Conservation (phyloP, 2,888 invertebrate species). For the Silvanus unidentatus region DNA sequence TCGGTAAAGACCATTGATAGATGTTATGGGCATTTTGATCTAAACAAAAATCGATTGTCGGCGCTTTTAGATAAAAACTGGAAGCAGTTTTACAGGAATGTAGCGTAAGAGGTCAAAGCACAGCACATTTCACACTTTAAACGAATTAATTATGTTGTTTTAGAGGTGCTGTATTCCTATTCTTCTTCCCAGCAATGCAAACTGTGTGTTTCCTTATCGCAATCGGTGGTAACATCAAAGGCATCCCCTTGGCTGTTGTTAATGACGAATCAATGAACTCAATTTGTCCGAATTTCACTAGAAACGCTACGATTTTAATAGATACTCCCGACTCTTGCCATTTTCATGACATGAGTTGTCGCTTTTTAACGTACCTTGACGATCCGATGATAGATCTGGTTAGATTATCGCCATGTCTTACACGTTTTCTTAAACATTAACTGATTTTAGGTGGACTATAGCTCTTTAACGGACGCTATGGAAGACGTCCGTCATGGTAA, state of each 20-base stretch:
- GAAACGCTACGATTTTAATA: slow-evolving; percentile 21
- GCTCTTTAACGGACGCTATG: slow-evolving; percentile 40
- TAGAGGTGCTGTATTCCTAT: slow-evolving; percentile 75
- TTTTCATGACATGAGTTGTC: slow-evolving; percentile 56
- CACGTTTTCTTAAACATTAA: too few species aligned
- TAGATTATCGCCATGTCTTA: too few species aligned
- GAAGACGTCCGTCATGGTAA: slow-evolving; percentile 51
- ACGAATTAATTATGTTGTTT: slow-evolving; percentile 2
- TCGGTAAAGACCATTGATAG: not conserved
- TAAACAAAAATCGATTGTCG: slow-evolving; percentile 22
- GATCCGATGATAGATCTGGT: slow-evolving; percentile 47
- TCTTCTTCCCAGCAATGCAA: slow-evolving; percentile 77
- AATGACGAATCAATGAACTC: slow-evolving; percentile 60
- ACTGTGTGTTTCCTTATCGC: slow-evolving; percentile 73
- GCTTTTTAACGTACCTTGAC: slow-evolving; percentile 55
- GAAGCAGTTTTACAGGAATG: slow-evolving; percentile 32
- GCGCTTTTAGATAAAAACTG: slow-evolving; percentile 30
- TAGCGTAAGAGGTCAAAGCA: slow-evolving; percentile 33
- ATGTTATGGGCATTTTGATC: slow-evolving; percentile 1
- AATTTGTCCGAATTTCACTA: slow-evolving; percentile 33
- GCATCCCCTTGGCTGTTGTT: slow-evolving; percentile 68
- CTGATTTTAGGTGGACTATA: too few species aligned
- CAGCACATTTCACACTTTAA: too few species aligned
- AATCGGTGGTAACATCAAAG: slow-evolving; percentile 69
- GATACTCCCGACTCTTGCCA: slow-evolving; percentile 42